Evolutionary conservation across 1,140 invertebrate genomes (phyloP).

Genomic region (Cherax quadricarinatus): DNA sequence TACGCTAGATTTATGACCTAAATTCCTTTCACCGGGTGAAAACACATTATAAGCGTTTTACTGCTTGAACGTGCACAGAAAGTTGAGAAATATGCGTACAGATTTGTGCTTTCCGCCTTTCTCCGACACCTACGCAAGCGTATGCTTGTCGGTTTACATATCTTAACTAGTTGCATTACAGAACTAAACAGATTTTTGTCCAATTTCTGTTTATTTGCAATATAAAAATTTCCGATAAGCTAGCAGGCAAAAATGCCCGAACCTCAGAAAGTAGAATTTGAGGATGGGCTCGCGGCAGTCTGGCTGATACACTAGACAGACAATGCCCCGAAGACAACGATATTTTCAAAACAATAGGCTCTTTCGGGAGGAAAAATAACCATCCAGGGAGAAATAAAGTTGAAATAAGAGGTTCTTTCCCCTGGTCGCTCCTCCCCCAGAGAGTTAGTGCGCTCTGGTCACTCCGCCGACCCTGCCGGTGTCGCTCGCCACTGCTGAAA

Average conservation of each 20-base stretch:
- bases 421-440: not conserved
- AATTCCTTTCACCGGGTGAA: not conserved
- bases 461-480: not conserved
- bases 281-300: not conserved
- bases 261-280: not conserved
- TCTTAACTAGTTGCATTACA: not conserved
- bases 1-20: not conserved
- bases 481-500: not conserved
- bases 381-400: not conserved
- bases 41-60: not conserved
- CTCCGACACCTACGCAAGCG: not conserved
- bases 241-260: not conserved
- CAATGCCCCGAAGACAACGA: constrained; percentile 1
- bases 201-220: not conserved
- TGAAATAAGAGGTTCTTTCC: constrained; percentile 7
- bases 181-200: not conserved
- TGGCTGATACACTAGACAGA: not conserved
- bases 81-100: not conserved
- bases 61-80: not conserved
- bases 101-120: not conserved
- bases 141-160: not conserved
- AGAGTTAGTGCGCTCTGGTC: not conserved
- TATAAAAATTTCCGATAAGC: not conserved
- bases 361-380: not conserved
- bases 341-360: constrained; percentile 1